phyloP scores from a whole-genome alignment of 2,888 invertebrate species.

The Netelia inedita region DNA sequence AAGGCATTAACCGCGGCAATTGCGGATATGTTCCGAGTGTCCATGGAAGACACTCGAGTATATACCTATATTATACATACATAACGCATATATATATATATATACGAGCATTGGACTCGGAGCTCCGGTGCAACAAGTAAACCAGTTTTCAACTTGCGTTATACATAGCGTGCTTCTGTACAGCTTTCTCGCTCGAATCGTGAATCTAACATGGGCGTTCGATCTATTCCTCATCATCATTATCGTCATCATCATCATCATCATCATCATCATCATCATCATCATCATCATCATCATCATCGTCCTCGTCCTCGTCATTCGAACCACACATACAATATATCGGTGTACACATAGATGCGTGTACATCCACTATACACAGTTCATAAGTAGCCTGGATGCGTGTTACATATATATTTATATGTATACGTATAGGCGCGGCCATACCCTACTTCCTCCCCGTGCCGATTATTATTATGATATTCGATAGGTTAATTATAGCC shows the following conservation, averaged over 20 bases:
- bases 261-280: conserved; percentile 48
- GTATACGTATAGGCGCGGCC: conserved; percentile 37
- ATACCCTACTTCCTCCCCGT: conserved; percentile 56
- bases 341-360: neutral
- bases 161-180: conserved; percentile 24
- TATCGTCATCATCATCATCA: conserved; percentile 53
- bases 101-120: conserved; percentile 23
- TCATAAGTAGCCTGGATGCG: conserved; percentile 1
- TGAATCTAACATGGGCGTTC: neutral
- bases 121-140: conserved; percentile 55
- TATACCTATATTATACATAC: conserved; percentile 1
- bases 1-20: conserved; percentile 22
- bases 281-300: conserved; percentile 41
- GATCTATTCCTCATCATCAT: conserved; percentile 19
- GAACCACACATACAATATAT: conserved; percentile 25
- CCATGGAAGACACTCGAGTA: conserved; percentile 18
- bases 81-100: conserved; percentile 7
- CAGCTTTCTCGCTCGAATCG: conserved; percentile 59
- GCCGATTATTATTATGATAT: conserved; percentile 59
- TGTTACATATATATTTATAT: neutral
- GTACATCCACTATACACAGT: neutral
- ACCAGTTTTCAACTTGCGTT: conserved; percentile 60
- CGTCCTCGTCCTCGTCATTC: conserved; percentile 36
- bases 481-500: conserved; percentile 66
- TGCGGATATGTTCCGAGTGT: conserved; percentile 41